These are phyloP conservation scores for Lophotis ruficrista DNA, from an alignment of 2,113 vertebrate species.

Conservation along the genomic window DNA sequence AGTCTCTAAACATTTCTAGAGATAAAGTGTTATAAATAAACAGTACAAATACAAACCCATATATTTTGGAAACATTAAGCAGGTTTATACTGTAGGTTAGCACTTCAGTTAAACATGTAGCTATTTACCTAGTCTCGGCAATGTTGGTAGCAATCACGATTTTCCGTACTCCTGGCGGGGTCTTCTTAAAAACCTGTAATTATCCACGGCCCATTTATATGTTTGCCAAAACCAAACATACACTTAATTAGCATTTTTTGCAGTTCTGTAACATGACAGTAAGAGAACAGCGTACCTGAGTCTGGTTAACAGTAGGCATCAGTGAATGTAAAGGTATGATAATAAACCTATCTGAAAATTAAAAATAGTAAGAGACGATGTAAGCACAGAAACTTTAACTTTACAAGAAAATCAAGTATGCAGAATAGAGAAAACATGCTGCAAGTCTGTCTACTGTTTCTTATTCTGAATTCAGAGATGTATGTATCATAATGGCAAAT, in stretches of 20 bases:
- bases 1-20: background rate
- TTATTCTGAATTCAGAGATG: background rate
- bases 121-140: conserved; percentile 92
- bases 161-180: conserved; percentile 93
- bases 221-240: background rate
- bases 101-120: no score
- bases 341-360: conserved; percentile 89
- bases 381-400: background rate
- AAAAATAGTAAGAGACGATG: conserved; percentile 11
- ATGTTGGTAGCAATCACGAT: conserved; percentile 99
- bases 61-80: background rate
- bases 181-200: conserved; percentile 94
- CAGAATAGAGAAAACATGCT: background rate
- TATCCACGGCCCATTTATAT: background rate
- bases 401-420: background rate
- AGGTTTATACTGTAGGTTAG: background rate
- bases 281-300: conserved; percentile 81
- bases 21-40: background rate
- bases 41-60: background rate
- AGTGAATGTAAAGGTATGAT: conserved; percentile 97
- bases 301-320: conserved; percentile 98
- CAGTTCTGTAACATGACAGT: background rate
- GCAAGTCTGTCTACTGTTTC: background rate
- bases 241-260: background rate
- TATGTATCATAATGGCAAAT: background rate